Evolutionary conservation across 2,113 vertebrate genomes (phyloP).

Genomic region (Percina caprodes): DNA sequence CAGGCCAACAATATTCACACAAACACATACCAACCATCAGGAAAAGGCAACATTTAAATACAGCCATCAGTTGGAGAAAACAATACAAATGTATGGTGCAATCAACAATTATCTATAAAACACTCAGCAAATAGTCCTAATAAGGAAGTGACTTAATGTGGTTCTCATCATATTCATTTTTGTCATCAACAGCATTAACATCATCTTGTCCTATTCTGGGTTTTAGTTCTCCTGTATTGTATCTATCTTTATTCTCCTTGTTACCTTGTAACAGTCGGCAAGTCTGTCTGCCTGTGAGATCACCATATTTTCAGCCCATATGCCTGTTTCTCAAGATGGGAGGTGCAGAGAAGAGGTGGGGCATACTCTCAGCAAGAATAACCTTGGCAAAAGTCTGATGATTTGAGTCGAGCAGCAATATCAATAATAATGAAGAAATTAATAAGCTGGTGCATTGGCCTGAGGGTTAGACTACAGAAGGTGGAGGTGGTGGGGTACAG

Average conservation of each 20-base stretch:
- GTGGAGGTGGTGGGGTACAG: conserved; percentile 30
- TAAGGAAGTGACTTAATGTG: conserved; percentile 26
- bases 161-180: conserved; percentile 12
- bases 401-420: conserved; percentile 78
- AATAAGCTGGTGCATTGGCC: conserved; percentile 79
- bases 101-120: conserved; percentile 18
- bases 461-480: conserved; percentile 66
- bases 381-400: conserved; percentile 82
- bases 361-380: conserved; percentile 68
- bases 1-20: not conserved
- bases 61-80: not conserved
- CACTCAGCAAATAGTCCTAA: not conserved
- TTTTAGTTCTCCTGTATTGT: conserved; percentile 3
- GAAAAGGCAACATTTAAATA: conserved; percentile 1
- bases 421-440: conserved; percentile 85
- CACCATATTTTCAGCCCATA: conserved; percentile 53
- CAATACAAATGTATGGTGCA: conserved; percentile 8
- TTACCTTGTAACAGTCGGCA: conserved; percentile 36
- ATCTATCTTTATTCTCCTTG: conserved; percentile 43
- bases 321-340: conserved; percentile 53
- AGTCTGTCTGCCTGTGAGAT: conserved; percentile 43
- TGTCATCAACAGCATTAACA: conserved; percentile 15
- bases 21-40: not conserved
- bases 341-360: conserved; percentile 55
- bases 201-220: conserved; percentile 11